phyloP scores from a whole-genome alignment of 2,888 invertebrate species.

The Resseliella maxima region DNA sequence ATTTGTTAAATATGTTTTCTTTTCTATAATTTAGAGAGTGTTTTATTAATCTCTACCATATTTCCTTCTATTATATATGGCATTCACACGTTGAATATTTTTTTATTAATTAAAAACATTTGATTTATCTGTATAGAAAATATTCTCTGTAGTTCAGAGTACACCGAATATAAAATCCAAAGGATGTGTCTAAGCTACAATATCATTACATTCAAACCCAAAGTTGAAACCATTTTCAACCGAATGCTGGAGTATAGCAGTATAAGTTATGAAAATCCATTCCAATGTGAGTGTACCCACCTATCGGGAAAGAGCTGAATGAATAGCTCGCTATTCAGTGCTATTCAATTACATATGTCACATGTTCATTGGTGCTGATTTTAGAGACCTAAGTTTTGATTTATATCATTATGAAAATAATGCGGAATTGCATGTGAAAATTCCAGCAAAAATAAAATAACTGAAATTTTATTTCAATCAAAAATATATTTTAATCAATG shows the following conservation, averaged over 20 bases:
- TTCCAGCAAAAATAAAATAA: background rate
- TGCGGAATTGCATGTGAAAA: background rate
- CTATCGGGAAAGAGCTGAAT: background rate
- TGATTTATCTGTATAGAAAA: too few species aligned
- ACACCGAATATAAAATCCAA: background rate
- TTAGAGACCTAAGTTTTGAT: background rate
- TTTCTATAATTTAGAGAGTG: too few species aligned
- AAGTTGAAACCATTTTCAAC: background rate
- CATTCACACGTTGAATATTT: too few species aligned
- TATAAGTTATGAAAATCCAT: background rate
- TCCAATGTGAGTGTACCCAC: background rate
- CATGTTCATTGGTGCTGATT: background rate
- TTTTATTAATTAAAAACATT: too few species aligned
- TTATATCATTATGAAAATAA: background rate
- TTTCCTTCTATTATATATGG: too few species aligned
- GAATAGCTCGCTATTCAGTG: background rate
- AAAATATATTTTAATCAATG: background rate
- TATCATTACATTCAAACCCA: background rate
- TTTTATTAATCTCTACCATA: too few species aligned
- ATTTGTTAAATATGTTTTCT: too few species aligned
- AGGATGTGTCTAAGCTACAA: background rate
- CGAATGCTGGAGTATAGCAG: background rate
- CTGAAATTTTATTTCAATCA: conserved; percentile 24
- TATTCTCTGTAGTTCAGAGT: too few species aligned
- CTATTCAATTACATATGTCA: background rate